Percentiles rank a stretch among this genome's conserved stretches.
These are phyloP conservation scores for Drosophila parabipectinata DNA, from an alignment of 1,140 invertebrate genomes.

Conservation along the genomic window DNA sequence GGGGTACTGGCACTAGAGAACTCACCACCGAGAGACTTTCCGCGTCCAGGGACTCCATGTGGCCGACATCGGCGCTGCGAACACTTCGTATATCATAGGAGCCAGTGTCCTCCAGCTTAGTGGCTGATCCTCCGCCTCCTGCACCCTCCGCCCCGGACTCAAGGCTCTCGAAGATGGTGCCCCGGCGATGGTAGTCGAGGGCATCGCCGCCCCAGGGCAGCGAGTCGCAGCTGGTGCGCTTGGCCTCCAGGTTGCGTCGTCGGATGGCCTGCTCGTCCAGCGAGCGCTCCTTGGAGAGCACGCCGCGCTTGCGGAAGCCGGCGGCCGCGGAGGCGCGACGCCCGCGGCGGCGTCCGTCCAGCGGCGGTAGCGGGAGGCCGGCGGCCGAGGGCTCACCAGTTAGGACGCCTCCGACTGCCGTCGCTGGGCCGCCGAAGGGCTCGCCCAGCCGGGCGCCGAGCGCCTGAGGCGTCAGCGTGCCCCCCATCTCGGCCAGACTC, in stretches of 20 bases:
- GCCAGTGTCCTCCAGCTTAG: neutral
- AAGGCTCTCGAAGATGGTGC: slow-evolving; percentile 81
- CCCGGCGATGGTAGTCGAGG: slow-evolving; percentile 65
- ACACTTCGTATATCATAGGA: slow-evolving; percentile 71
- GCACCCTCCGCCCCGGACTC: slow-evolving; percentile 60
- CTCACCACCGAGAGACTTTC: slow-evolving; percentile 60
- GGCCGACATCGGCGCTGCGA: slow-evolving; percentile 71
- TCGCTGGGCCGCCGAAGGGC: slow-evolving; percentile 52
- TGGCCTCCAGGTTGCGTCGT: slow-evolving; percentile 78
- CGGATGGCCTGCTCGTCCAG: slow-evolving; percentile 82
- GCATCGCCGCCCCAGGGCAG: slow-evolving; percentile 80
- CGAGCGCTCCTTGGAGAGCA: slow-evolving; percentile 80
- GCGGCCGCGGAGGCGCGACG: slow-evolving; percentile 74
- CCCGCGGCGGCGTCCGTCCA: slow-evolving; percentile 64
- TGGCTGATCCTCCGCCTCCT: neutral
- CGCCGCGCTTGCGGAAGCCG: slow-evolving; percentile 78
- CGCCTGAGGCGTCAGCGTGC: slow-evolving; percentile 68
- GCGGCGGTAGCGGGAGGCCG: slow-evolving; percentile 69
- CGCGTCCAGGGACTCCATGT: slow-evolving; percentile 16
- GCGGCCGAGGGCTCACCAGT: slow-evolving; percentile 3
- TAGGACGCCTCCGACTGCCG: slow-evolving; percentile 41
- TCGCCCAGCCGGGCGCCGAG: slow-evolving; percentile 65
- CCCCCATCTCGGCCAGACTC: slow-evolving; percentile 73
- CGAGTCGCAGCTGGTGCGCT: slow-evolving; percentile 83
- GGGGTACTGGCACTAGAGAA: slow-evolving; percentile 34